A percentile compares a stretch with the other conserved stretches of the same genome.
Evolutionary conservation across 2,888 invertebrate genomes (phyloP).

Genomic region (Phyllotreta cruciferae): DNA sequence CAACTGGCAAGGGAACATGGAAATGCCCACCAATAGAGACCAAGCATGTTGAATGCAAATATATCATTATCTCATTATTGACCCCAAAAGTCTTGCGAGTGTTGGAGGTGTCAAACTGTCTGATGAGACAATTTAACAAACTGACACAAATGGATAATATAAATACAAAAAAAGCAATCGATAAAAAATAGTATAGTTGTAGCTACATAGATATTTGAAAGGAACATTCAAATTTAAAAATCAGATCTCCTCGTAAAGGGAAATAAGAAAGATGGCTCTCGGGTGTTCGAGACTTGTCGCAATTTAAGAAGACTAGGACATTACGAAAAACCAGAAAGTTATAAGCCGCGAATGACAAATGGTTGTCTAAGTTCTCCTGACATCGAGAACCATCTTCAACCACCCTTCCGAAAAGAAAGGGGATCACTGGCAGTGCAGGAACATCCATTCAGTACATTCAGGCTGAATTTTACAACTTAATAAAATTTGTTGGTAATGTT

Average conservation of each 20-base stretch:
- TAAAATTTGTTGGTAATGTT: background rate
- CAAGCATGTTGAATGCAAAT: constrained; percentile 16
- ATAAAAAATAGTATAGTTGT: background rate
- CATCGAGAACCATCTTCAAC: constrained; percentile 46
- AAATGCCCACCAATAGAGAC: constrained; percentile 27
- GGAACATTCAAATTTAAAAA: background rate
- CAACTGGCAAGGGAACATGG: background rate
- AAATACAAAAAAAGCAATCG: background rate
- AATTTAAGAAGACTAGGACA: constrained; percentile 42
- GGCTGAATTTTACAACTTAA: background rate
- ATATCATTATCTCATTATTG: constrained; percentile 22
- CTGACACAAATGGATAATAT: background rate
- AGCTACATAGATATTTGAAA: background rate
- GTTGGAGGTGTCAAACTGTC: no score
- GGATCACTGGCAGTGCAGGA: constrained; percentile 22
- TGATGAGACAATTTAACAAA: no score
- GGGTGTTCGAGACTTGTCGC: constrained; percentile 46
- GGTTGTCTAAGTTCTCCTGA: constrained; percentile 53
- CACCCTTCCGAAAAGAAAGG: constrained; percentile 30
- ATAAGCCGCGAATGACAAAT: constrained; percentile 60
- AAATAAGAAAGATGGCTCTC: constrained; percentile 41
- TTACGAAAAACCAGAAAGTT: constrained; percentile 50
- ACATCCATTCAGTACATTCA: background rate
- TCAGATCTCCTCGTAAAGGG: no score
- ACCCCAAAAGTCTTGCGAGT: no score